These are phyloP conservation scores for Zele albiditarsus DNA, from an alignment of 2,888 invertebrate genomes.

Conservation along the genomic window DNA sequence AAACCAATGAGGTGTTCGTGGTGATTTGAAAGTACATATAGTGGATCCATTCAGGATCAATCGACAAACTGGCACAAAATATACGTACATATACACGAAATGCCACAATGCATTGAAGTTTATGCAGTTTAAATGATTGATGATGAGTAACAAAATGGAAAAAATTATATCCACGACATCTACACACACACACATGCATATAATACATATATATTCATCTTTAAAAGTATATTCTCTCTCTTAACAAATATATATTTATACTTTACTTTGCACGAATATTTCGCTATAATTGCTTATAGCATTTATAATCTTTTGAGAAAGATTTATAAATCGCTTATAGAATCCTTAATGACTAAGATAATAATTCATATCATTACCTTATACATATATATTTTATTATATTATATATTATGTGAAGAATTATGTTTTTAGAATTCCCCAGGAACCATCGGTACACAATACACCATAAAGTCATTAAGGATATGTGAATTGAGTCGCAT, in stretches of 20 bases:
- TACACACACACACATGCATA: not conserved
- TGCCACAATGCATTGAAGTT: not conserved
- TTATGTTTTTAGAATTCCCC: no score
- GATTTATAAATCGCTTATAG: not conserved
- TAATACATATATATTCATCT: not conserved
- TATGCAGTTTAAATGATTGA: slow-evolving; percentile 9
- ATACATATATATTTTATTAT: no score
- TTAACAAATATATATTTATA: not conserved
- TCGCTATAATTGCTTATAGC: not conserved
- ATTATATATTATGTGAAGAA: no score
- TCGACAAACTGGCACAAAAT: not conserved
- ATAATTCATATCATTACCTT: no score
- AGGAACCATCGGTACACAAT: no score
- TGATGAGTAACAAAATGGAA: not conserved
- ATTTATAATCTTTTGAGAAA: not conserved
- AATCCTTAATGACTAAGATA: no score
- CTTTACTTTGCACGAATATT: not conserved
- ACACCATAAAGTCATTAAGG: no score
- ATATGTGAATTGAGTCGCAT: no score
- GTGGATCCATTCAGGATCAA: not conserved
- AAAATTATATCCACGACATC: not conserved
- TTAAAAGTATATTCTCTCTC: not conserved
- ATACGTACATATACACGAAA: not conserved
- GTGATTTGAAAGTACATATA: not conserved
- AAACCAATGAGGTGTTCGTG: slow-evolving; percentile 39